These are phyloP conservation scores for Paradoxurus hermaphroditus DNA, from an alignment of 2,113 vertebrate species.

Conservation along the genomic window DNA sequence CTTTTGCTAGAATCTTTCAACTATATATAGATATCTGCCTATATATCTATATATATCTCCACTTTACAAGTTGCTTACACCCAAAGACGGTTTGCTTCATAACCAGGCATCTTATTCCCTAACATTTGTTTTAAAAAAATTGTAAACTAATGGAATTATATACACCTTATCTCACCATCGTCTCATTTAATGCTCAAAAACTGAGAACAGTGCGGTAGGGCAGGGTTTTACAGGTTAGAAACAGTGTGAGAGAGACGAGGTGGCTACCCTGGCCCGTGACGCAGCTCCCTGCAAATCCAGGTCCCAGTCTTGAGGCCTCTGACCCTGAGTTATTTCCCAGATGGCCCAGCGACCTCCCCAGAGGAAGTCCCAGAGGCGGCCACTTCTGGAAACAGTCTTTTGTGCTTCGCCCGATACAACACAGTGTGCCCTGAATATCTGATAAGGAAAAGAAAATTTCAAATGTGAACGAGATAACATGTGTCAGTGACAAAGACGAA, in stretches of 20 bases:
- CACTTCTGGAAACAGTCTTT: neutral
- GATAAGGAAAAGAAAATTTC: neutral
- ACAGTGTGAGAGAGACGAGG: too few species aligned
- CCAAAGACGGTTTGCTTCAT: neutral
- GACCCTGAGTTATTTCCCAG: neutral
- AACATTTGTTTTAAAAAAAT: neutral
- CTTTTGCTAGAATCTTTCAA: neutral
- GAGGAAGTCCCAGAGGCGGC: accelerated
- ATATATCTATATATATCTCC: accelerated
- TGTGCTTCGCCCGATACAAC: accelerated
- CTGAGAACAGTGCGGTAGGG: neutral
- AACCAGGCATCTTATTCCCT: neutral
- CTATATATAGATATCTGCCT: neutral
- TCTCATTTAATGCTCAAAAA: neutral
- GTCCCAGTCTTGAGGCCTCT: accelerated
- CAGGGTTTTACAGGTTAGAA: neutral
- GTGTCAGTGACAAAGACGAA: slow-evolving; percentile 18
- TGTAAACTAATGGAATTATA: neutral
- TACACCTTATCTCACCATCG: neutral
- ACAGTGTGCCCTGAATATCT: neutral
- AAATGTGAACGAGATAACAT: neutral
- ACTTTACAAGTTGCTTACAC: neutral
- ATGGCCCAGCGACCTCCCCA: neutral
- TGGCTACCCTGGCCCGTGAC: accelerated
- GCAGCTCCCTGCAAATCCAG: neutral